Evolutionary conservation across 2,113 vertebrate species (phyloP), one percentile per base, ranked within the genome.

Genomic region (Cryptomyrus ogoouensis): DNA sequence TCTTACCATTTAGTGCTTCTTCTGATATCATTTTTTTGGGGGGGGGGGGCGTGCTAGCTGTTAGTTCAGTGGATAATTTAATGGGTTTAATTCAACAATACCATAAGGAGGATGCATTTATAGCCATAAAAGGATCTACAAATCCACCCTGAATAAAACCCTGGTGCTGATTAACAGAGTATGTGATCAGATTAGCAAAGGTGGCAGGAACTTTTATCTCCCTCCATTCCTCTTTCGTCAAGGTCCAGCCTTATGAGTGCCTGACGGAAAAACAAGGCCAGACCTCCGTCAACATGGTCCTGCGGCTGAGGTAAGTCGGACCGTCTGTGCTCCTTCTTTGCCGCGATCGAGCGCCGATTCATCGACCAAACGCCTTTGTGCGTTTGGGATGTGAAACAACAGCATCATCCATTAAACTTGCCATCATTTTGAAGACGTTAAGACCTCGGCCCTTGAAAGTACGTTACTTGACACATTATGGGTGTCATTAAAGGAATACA

Each of bases 281-380:
- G 66, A 96, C 95, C 80, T 97, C 97, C 0, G 95, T 99, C 93
- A 99, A 99, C 96, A 98, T 99, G 94, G 98, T 99, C 83, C 96
- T 99, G 93, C 97, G 98, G 93, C 96, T 99, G 95, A 98, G 98
- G 98, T 99, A 96, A 98, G 96, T 84, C 53, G 13, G 17, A 17
- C 47, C 91, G 1, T 39, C 31, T 77, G 70, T 58, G 53, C 62
- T 31, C 10, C 3, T 31, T 27, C 10, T 74, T 27, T 27, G n/a
- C 66, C 3, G 13, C 15, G 35, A 39, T 19, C 31, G 74, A 35
- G 31, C 0, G 31, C 27, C 35, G 15, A 17, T 39, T 42, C 74
- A 77, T 39, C 9, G 27, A 39, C 35, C 5, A 1, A 39, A 17
- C 1, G 5, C 74, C 74, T 19, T 35, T 5, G 74, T 80, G n/a